Evolutionary conservation across 2,113 vertebrate species (phyloP), one percentile per base, ranked within the genome.

Genomic region (Sylvia atricapilla): DNA sequence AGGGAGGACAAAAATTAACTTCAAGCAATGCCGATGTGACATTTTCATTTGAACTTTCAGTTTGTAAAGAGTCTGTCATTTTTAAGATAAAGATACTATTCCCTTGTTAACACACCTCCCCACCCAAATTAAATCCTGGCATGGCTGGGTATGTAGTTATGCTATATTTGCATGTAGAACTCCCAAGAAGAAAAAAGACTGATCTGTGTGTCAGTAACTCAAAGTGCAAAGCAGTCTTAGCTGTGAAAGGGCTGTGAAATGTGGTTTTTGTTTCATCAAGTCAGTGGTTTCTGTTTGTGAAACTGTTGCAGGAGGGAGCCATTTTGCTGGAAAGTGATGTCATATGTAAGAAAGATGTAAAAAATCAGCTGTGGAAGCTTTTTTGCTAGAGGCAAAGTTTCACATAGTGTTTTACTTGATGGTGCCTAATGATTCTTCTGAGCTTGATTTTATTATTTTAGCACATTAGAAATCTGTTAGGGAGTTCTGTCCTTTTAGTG

Each of bases 1-100:
- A 94, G 41, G 31, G 59, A 81, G 92, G 89, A 82, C 60, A 94
- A 87, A 95, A 95, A n/a, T 91, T 93, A 95, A 78, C 79, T 81
- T 89, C 5, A 58, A 60, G 28, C 59, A 86, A 49, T 41, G 81
- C 52, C 67, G 27, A 82, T 73, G 28, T 16, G 33, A 59, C 43
- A 7, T 39, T 90, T 79, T 50, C 9, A 44, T 50, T 84, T 4
- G 27, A 49, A 52, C 69, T 88, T 84, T 21, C 24, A 41, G 39
- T 86, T 77, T 28, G 6, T 77, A 37, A 83, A 24, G 55, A 21
- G 31, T 88, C 27, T 74, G 55, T 84, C 8, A 25, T 21, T 80
- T 89, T 66, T 64, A 60, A 90, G 24, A 30, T 63, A 30, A 74
- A 70, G 50, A 31, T 55, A 14, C 7, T 43, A 1, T 68, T 82